These are phyloP conservation scores for Amorpha juglandis DNA, from an alignment of 2,888 invertebrate species.

Conservation along the genomic window DNA sequence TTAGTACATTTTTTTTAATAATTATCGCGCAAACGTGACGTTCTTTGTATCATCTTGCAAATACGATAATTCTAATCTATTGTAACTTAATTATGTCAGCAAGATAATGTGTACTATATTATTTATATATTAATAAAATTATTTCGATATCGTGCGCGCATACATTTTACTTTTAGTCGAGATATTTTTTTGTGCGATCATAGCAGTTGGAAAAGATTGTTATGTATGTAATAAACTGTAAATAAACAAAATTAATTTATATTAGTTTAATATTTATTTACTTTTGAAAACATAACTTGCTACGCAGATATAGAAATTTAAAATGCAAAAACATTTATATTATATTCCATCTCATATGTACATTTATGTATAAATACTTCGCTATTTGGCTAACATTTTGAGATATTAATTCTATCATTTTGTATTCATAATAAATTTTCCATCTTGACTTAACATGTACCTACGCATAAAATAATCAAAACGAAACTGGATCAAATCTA, in stretches of 20 bases:
- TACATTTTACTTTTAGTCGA: slow-evolving; percentile 3
- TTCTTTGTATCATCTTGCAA: background rate
- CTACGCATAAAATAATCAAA: background rate
- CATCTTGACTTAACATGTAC: background rate
- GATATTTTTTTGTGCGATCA: background rate
- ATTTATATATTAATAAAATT: background rate
- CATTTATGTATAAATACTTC: no score
- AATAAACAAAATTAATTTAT: background rate
- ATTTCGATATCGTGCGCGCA: background rate
- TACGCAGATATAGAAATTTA: no score
- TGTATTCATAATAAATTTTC: no score
- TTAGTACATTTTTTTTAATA: background rate
- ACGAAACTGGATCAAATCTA: slow-evolving; percentile 13
- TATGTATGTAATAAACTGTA: background rate
- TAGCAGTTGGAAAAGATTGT: background rate
- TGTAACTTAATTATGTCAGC: slow-evolving; percentile 12
- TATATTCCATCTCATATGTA: no score
- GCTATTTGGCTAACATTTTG: no score
- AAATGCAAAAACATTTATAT: no score
- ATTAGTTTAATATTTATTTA: no score
- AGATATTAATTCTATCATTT: no score
- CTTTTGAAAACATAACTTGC: no score
- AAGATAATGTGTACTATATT: slow-evolving; percentile 15
- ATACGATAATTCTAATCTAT: slow-evolving; percentile 1
- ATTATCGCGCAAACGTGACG: background rate